Evolutionary conservation across 1,140 invertebrate species (phyloP), one percentile per base, ranked within the genome.

Genomic region (Thrips palmi): DNA sequence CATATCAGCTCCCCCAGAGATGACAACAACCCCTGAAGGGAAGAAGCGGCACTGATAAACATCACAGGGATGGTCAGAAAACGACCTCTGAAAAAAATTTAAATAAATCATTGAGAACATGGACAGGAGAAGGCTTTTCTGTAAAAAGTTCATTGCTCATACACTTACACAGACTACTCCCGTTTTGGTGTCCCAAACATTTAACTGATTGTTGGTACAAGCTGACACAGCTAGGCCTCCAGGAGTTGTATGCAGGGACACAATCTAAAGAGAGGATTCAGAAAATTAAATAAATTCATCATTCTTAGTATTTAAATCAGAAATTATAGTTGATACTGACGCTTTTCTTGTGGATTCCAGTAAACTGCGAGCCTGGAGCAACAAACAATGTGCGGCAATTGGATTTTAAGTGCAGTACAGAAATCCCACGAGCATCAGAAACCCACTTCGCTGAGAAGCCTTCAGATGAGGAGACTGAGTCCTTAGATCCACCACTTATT

Each of bases 31-130:
- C 4, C 74, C 75, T 38, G 74, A 77, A 22, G 77, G 77, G 46
- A 80, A 81, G 50, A 77, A 78, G 33, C 58, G 57, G 49, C 73
- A 75, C 38, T 60, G 66, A 50, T 80, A 77, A 0, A 77, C 66
- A 44, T 78, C 74, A 41, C 70, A 70, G 29, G 67, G 53, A 57
- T 81, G 77, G 0, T 75, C 77, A 45, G 63, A 56, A 37, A 82
- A 51, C 33, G 62, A 59, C 41, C 72, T 52, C 58, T 72, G 47
- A 23, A 60, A 48, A 41, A 41, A 52, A 45, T 12, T 45, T 44
- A 31, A 37, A 17, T 21, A 17, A 39, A 42, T 24, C 30, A 25
- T 15, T 19, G 27, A 30, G 19, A 23, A 25, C 22, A 15, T 33
- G 17, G 32, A 27, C 33, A 36, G 19, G 41, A 21, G 17, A 7